Evolutionary conservation across 2,888 invertebrate genomes (phyloP).

Genomic region (Aleiodes testaceus): DNA sequence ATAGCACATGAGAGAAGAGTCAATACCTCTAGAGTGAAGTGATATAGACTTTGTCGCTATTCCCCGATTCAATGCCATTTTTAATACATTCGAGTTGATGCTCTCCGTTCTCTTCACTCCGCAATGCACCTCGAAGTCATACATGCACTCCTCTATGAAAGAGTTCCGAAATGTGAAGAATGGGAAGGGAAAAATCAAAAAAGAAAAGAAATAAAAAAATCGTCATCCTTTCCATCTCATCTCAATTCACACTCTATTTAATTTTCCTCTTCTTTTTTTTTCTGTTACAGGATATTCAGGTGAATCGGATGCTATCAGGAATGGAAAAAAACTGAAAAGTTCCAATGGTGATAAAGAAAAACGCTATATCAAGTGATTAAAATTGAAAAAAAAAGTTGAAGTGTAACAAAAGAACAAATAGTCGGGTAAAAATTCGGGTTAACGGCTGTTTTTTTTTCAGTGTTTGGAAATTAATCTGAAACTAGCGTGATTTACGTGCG

Average conservation of each 20-base stretch:
- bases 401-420: background rate
- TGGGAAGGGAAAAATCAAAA: background rate
- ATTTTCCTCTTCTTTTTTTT: slow-evolving; percentile 8
- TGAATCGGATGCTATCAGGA: slow-evolving; percentile 9
- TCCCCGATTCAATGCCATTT: slow-evolving; percentile 51
- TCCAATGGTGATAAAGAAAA: slow-evolving; percentile 37
- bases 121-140: too few relatives aligned
- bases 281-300: slow-evolving; percentile 34
- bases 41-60: slow-evolving; percentile 34
- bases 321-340: slow-evolving; percentile 26
- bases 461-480: background rate
- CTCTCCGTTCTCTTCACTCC: slow-evolving; percentile 37
- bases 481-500: slow-evolving; percentile 50
- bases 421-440: background rate
- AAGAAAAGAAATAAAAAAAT: slow-evolving; percentile 17
- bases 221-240: slow-evolving; percentile 35
- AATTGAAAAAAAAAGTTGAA: slow-evolving; percentile 23
- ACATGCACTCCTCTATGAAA: too few relatives aligned
- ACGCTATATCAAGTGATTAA: slow-evolving; percentile 29
- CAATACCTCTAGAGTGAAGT: slow-evolving; percentile 33
- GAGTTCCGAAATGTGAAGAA: slow-evolving; percentile 20
- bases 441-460: slow-evolving; percentile 8
- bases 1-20: slow-evolving; percentile 17
- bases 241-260: slow-evolving; percentile 25
- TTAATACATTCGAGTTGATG: slow-evolving; percentile 55